These are phyloP conservation scores for Matsumurasca onukii DNA, from an alignment of 1,140 invertebrate genomes.

Conservation along the genomic window DNA sequence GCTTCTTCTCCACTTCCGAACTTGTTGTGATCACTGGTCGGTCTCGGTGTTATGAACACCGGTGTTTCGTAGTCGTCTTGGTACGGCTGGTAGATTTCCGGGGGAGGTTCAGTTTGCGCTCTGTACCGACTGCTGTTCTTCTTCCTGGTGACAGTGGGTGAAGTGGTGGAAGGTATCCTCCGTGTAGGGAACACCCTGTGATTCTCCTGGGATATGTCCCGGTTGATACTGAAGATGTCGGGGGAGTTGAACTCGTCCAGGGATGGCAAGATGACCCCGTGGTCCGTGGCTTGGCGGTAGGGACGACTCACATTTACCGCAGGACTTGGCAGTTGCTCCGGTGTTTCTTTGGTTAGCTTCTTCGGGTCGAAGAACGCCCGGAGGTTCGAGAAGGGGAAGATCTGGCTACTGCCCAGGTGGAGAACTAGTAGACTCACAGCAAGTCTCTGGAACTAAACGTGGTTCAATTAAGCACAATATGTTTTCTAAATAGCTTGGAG, in stretches of 20 bases:
- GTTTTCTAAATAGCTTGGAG: too few relatives aligned
- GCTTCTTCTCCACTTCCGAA: not conserved
- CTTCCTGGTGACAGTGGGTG: not conserved
- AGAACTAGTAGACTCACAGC: not conserved
- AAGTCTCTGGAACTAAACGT: constrained; percentile 5
- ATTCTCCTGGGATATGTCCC: not conserved
- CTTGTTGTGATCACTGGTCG: not conserved
- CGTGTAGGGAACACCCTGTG: not conserved
- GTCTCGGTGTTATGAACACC: not conserved
- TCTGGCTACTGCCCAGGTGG: not conserved
- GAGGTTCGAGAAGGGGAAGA: constrained; percentile 32
- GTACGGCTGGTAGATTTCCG: not conserved
- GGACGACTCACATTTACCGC: not conserved
- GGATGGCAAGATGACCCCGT: constrained; percentile 10
- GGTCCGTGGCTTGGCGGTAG: not conserved
- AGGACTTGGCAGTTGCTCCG: not conserved
- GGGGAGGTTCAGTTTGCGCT: not conserved
- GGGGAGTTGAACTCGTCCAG: constrained; percentile 10
- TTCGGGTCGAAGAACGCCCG: constrained; percentile 28
- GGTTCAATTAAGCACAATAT: too few relatives aligned
- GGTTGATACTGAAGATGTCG: constrained; percentile 1
- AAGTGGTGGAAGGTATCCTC: not conserved
- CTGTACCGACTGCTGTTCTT: not conserved
- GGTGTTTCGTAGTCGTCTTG: too few relatives aligned
- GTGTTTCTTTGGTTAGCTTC: not conserved